These are phyloP conservation scores for Caiman crocodilus DNA, from an alignment of 2,797 vertebrate species.

Conservation along the genomic window DNA sequence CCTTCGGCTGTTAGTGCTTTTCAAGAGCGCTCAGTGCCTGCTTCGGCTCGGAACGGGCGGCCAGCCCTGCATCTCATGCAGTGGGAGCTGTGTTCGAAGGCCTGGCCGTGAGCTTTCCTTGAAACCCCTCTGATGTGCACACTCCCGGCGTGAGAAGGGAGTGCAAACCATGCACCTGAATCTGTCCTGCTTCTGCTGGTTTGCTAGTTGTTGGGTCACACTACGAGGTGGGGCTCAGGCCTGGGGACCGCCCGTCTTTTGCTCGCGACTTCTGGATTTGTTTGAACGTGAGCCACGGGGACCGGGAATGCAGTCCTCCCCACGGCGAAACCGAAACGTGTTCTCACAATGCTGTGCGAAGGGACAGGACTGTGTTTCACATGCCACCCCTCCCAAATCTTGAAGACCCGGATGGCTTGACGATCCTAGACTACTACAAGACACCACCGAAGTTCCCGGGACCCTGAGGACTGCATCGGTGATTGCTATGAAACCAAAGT, in stretches of 20 bases:
- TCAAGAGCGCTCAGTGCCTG: not conserved
- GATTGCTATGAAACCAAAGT: not conserved
- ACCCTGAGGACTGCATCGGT: not conserved
- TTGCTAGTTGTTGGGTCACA: accelerated
- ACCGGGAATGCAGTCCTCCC: not conserved
- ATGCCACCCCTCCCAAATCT: not conserved
- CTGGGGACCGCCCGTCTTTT: not conserved
- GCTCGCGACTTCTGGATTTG: not conserved
- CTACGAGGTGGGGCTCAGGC: not conserved
- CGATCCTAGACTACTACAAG: not conserved
- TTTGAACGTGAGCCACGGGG: not conserved
- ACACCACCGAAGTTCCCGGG: not conserved
- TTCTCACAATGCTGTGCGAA: not conserved
- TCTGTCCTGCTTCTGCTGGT: not conserved
- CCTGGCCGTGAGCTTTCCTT: not conserved
- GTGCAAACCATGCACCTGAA: not conserved
- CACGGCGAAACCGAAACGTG: not conserved
- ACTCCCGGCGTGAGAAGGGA: not conserved
- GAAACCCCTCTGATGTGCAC: accelerated
- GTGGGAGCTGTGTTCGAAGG: not conserved
- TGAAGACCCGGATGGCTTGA: not conserved
- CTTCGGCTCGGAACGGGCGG: not conserved
- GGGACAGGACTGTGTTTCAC: not conserved
- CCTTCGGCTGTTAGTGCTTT: not conserved
- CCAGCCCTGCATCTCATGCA: not conserved